Evolutionary conservation across 2,888 invertebrate species (phyloP).

Genomic region (Temnothorax unifasciatus): DNA sequence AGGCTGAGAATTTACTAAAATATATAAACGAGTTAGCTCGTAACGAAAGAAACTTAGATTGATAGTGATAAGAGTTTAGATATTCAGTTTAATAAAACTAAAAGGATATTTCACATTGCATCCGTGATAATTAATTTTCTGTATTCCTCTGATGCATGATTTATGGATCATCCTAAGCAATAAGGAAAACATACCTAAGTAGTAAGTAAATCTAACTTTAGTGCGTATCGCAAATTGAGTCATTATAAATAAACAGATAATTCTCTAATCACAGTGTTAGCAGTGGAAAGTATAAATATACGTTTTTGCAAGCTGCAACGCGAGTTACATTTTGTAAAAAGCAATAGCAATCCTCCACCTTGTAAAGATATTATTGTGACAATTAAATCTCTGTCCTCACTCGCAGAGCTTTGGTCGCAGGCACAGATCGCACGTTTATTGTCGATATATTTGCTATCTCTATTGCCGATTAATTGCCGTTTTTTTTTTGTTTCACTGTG

Average conservation of each 20-base stretch:
- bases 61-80: conserved; percentile 31
- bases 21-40: conserved; percentile 16
- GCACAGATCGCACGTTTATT: conserved; percentile 16
- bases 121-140: conserved; percentile 1
- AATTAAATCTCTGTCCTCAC: neutral
- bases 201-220: conserved; percentile 31
- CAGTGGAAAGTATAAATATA: neutral
- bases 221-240: conserved; percentile 32
- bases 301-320: conserved; percentile 11
- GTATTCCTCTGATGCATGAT: conserved; percentile 27
- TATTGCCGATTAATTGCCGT: conserved; percentile 28
- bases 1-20: conserved; percentile 38
- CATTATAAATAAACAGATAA: conserved; percentile 36
- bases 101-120: conserved; percentile 1
- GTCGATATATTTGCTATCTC: conserved; percentile 30
- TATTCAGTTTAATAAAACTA: conserved; percentile 29
- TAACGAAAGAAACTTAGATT: conserved; percentile 28
- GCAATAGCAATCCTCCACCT: conserved; percentile 13
- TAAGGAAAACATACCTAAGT: conserved; percentile 28
- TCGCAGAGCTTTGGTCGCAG: conserved; percentile 24
- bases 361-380: conserved; percentile 19
- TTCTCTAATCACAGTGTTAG: conserved; percentile 28
- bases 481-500: conserved; percentile 14
- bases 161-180: conserved; percentile 50
- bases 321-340: conserved; percentile 36